phyloP scores from a whole-genome alignment of 2,888 invertebrate genomes.

The Vanessa cardui region DNA sequence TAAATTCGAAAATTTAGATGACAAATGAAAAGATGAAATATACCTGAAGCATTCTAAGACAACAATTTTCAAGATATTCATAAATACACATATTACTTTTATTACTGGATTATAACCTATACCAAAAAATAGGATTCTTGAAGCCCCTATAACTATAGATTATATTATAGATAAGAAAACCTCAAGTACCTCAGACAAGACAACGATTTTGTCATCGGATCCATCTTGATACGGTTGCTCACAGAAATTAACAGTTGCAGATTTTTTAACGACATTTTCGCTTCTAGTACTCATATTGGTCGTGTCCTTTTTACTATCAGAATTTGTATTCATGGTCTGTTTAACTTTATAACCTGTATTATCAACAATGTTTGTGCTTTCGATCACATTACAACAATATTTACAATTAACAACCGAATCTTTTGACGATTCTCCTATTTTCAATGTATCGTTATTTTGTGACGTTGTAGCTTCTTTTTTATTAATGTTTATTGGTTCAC shows the following conservation, averaged over 20 bases:
- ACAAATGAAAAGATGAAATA: too few species aligned
- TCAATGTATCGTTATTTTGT: constrained; percentile 35
- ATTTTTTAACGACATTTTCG: constrained; percentile 36
- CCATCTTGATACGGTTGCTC: constrained; percentile 50
- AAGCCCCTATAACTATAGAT: background rate
- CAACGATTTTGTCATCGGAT: constrained; percentile 50
- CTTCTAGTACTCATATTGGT: constrained; percentile 42
- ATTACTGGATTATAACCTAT: too few species aligned
- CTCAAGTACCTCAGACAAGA: constrained; percentile 58
- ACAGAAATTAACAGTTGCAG: constrained; percentile 55
- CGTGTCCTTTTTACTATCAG: constrained; percentile 40
- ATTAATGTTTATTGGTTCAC: constrained; percentile 41
- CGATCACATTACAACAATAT: constrained; percentile 54
- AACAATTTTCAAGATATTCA: too few species aligned
- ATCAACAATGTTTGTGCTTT: constrained; percentile 34
- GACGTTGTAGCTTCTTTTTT: constrained; percentile 28
- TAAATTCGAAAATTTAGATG: too few species aligned
- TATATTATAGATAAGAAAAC: background rate
- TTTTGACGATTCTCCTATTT: constrained; percentile 41
- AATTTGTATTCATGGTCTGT: constrained; percentile 50
- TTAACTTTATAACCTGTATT: constrained; percentile 52
- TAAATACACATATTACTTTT: too few species aligned
- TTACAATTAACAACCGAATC: constrained; percentile 52
- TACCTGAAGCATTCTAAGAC: too few species aligned
- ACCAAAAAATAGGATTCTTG: too few species aligned